phyloP scores from a whole-genome alignment of 2,113 vertebrate genomes.

The Climacteris rufus region DNA sequence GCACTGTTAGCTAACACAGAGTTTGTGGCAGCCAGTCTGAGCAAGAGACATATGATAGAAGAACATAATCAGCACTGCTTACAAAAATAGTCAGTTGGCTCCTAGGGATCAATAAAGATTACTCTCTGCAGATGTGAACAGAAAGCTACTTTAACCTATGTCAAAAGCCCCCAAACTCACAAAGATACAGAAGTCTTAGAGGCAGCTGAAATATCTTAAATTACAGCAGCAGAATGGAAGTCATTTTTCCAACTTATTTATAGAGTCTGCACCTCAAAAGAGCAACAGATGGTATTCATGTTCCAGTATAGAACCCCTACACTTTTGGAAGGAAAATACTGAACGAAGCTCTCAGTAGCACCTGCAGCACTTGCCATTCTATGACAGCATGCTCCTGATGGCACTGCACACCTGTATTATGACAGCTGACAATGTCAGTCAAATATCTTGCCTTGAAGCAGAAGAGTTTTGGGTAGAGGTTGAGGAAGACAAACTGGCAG shows the following conservation, averaged over 20 bases:
- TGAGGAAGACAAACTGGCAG: background rate
- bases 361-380: background rate
- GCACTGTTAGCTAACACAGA: background rate
- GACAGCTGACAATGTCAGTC: background rate
- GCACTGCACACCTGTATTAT: background rate
- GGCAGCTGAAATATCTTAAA: background rate
- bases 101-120: background rate
- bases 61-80: background rate
- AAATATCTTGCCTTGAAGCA: background rate
- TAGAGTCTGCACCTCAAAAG: background rate
- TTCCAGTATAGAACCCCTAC: background rate
- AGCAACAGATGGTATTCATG: background rate
- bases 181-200: background rate
- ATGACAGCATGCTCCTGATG: background rate
- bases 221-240: background rate
- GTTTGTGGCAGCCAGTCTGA: background rate
- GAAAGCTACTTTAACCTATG: background rate
- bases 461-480: background rate
- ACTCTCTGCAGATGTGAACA: background rate
- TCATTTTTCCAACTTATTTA: background rate
- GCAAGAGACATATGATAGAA: background rate
- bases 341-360: background rate
- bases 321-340: background rate
- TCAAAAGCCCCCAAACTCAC: background rate
- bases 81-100: background rate